phyloP scores from a whole-genome alignment of 2,797 vertebrate species.

The Chloroceryle inda region DNA sequence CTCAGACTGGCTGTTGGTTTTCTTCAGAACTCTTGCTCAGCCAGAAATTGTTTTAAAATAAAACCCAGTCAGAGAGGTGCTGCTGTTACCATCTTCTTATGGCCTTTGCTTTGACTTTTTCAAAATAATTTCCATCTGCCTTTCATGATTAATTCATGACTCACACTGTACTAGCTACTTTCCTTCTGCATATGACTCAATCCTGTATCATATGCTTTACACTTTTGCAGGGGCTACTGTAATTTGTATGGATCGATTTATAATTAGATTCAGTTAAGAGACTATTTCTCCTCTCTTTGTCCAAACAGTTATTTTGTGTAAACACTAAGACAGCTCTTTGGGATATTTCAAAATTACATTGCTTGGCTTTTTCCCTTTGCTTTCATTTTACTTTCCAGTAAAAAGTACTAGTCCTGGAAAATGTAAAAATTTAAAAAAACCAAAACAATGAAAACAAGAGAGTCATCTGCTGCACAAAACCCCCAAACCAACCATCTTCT shows the following conservation, averaged over 20 bases:
- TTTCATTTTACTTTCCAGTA: background rate
- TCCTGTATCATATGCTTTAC: background rate
- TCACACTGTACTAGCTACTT: constrained; percentile 1
- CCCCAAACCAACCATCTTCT: constrained; percentile 91
- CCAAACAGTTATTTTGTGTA: background rate
- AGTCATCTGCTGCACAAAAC: background rate
- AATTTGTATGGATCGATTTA: background rate
- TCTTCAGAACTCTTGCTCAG: background rate
- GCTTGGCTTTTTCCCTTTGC: background rate
- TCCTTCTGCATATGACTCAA: constrained; percentile 19
- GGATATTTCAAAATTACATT: background rate
- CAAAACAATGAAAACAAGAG: background rate
- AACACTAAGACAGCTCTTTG: background rate
- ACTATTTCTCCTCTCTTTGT: background rate
- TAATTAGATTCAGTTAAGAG: background rate
- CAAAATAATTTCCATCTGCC: constrained; percentile 22
- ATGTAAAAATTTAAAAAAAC: background rate
- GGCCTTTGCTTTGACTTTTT: constrained; percentile 8
- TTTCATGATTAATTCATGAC: constrained; percentile 35
- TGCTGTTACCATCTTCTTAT: background rate
- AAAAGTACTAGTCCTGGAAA: background rate
- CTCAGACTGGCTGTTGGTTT: background rate
- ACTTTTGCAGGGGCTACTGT: constrained; percentile 7
- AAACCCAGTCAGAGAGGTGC: background rate
- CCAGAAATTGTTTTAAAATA: constrained; percentile 15